A percentile compares a stretch with the other conserved stretches of the same genome.
Evolutionary conservation across 2,113 vertebrate species (phyloP).

Genomic region (Labeo catla): DNA sequence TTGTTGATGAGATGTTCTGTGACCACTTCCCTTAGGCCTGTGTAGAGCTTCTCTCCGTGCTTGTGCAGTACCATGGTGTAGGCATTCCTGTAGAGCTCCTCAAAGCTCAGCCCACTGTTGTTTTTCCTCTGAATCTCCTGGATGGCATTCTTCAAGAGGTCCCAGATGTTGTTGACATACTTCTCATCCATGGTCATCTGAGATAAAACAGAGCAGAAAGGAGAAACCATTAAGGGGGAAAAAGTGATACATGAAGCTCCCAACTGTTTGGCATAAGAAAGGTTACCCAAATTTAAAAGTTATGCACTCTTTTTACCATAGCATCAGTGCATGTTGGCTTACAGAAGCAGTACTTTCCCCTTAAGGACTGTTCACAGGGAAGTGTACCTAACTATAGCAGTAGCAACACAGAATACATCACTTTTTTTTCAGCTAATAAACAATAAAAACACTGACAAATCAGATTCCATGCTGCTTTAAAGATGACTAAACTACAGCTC

Average conservation of each 20-base stretch:
- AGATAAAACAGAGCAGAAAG: background rate
- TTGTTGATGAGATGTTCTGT: slow-evolving; percentile 99
- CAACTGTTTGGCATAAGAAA: background rate
- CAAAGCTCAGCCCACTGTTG: slow-evolving; percentile 98
- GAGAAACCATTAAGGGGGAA: background rate
- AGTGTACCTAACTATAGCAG: too few species aligned
- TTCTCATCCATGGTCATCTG: slow-evolving; percentile 99
- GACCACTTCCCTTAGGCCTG: slow-evolving; percentile 96
- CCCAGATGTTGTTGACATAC: slow-evolving; percentile 99
- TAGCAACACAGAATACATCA: too few species aligned
- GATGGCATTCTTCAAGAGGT: slow-evolving; percentile 98
- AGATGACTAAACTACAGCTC: background rate
- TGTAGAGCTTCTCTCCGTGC: slow-evolving; percentile 98
- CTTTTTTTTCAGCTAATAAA: background rate
- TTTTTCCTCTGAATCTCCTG: slow-evolving; percentile 99
- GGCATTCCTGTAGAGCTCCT: slow-evolving; percentile 98
- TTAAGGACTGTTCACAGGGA: background rate
- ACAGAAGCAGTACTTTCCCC: background rate
- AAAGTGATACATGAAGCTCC: background rate
- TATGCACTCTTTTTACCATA: background rate
- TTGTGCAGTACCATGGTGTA: slow-evolving; percentile 99
- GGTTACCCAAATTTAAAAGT: background rate
- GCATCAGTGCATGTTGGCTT: background rate
- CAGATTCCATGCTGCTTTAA: too few species aligned
- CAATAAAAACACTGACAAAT: background rate